phyloP scores from a whole-genome alignment of 2,797 vertebrate genomes.

The Acanthis flammea region DNA sequence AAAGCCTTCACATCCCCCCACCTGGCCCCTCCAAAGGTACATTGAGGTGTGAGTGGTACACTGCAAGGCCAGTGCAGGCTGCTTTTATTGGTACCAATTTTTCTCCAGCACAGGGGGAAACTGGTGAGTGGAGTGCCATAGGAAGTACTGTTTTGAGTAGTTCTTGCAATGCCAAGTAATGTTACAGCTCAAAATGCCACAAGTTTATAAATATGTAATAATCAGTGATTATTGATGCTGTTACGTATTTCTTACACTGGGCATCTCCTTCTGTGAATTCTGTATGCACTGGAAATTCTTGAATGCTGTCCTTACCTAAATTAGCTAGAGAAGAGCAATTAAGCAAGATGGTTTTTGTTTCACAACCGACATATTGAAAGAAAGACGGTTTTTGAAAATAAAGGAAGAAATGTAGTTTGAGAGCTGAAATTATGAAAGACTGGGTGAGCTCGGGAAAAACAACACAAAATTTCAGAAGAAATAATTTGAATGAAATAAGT shows the following conservation, averaged over 20 bases:
- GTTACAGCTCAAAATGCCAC: neutral
- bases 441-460: neutral
- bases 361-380: neutral
- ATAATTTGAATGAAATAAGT: neutral
- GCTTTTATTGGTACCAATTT: too few relatives aligned
- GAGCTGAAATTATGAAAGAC: neutral
- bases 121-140: neutral
- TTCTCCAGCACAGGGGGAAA: neutral
- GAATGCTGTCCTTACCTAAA: neutral
- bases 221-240: neutral
- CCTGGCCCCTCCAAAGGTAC: neutral
- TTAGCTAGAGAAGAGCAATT: neutral
- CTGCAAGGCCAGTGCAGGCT: neutral
- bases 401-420: neutral
- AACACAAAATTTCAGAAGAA: neutral
- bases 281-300: neutral
- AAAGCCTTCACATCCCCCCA: neutral
- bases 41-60: rapidly evolving
- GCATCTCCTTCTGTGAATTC: neutral
- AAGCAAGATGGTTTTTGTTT: neutral
- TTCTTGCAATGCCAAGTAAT: neutral
- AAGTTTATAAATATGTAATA: neutral
- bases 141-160: neutral
- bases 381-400: neutral
- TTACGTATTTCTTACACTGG: neutral